phyloP scores from a whole-genome alignment of 2,888 invertebrate genomes.

The Drosophila testacea region DNA sequence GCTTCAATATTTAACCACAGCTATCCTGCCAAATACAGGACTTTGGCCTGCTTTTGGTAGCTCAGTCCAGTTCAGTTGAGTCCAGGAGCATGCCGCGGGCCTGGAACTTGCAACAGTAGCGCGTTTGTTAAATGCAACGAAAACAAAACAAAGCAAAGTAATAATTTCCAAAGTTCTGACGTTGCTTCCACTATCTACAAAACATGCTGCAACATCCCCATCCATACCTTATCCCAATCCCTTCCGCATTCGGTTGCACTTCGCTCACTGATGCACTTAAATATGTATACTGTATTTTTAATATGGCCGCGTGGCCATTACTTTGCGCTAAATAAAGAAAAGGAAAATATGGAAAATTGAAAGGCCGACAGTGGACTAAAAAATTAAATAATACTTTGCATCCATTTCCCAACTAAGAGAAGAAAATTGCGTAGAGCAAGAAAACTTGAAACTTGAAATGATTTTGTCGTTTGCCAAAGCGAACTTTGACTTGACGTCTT shows the following conservation, averaged over 20 bases:
- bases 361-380: slow-evolving; percentile 46
- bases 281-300: slow-evolving; percentile 74
- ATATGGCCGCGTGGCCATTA: slow-evolving; percentile 72
- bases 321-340: slow-evolving; percentile 55
- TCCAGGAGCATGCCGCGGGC: slow-evolving; percentile 28
- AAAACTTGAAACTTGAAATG: slow-evolving; percentile 37
- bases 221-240: not conserved
- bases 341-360: slow-evolving; percentile 53
- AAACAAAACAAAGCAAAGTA: slow-evolving; percentile 75
- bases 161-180: slow-evolving; percentile 79
- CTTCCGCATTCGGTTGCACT: slow-evolving; percentile 29
- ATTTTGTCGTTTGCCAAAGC: slow-evolving; percentile 60
- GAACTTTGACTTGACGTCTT: slow-evolving; percentile 36
- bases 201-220: slow-evolving; percentile 14
- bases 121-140: slow-evolving; percentile 54
- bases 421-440: slow-evolving; percentile 12
- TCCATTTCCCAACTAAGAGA: not conserved
- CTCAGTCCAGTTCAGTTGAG: slow-evolving; percentile 4
- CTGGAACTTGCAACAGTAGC: slow-evolving; percentile 24
- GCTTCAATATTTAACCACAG: slow-evolving; percentile 34
- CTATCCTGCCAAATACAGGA: slow-evolving; percentile 22
- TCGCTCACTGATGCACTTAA: slow-evolving; percentile 64
- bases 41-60: slow-evolving; percentile 8
- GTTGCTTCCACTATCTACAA: slow-evolving; percentile 47
- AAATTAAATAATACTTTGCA: slow-evolving; percentile 69